Base-by-base conservation (phyloP, 2,797 vertebrate species). In the Perodicticus potto region DNA sequence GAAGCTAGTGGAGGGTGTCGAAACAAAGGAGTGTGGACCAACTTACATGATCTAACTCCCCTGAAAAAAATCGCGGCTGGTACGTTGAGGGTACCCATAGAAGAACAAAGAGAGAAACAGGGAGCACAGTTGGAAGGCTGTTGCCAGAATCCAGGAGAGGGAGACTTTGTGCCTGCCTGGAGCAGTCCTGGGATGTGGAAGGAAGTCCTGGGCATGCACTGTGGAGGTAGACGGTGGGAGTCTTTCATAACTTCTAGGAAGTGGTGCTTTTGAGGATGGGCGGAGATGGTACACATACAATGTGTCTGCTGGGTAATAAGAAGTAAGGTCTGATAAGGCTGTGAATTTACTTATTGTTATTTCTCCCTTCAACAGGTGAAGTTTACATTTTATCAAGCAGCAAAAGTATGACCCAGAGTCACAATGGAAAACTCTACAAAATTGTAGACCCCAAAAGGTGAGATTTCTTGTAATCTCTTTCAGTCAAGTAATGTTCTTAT, bases 401-500 rank as follows among this genome's bases (percentile, higher is more conserved):
- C 98, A 99, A 99, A 99, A 99, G 99, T 97, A 98, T 99, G 99
- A 99, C 98, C 57, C 99, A 99, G 98, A 99, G 99, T 88, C 99
- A 99, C 98, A 99, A 99, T 2, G 99, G 99, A 98, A 99, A 99
- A 97, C 99, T 99, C 98, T 99, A 99, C 99, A 99, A 99, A 98
- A 99, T 99, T 90, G 74, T 99, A 92, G 99, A 99, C 97, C 99
- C 99, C 3, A 99, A 99, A 99, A 99, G 99, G 99, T 99, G 98
- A 98, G 98, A 16, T 2, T 55, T 3, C 25, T 77, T 86, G 96
- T 96, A 27, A 74, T 59, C 74, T 29, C 34, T 61, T 74, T 86
- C 72, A 78, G 19, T 69, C 40, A 65, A 37, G 59, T 61, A 88
- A 57, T 53, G 17, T 10, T 92, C 77, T 92, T 83, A 45, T 67